phyloP scores from a whole-genome alignment of 2,797 vertebrate genomes.

The Cynopterus sphinx region DNA sequence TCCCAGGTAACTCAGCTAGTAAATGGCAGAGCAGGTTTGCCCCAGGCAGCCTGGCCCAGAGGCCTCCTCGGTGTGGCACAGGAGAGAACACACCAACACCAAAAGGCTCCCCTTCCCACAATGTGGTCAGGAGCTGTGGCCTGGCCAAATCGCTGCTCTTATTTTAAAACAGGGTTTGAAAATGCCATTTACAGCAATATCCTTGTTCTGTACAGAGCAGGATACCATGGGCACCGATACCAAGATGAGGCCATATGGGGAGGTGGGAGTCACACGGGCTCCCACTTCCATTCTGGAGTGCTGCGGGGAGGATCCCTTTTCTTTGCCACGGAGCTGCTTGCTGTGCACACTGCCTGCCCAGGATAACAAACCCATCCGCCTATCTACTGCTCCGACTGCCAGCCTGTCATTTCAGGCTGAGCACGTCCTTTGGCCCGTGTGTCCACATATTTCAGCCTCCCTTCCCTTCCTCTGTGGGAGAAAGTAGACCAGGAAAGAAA shows the following conservation, averaged over 20 bases:
- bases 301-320: background rate
- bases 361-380: background rate
- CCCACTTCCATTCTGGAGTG: background rate
- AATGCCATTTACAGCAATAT: background rate
- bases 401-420: conserved; percentile 31
- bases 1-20: background rate
- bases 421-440: background rate
- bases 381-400: background rate
- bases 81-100: background rate
- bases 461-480: background rate
- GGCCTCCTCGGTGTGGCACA: accelerated
- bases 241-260: background rate
- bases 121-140: background rate
- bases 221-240: background rate
- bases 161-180: background rate
- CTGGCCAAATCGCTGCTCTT: background rate
- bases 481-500: background rate
- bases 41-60: background rate
- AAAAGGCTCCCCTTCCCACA: accelerated
- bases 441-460: background rate
- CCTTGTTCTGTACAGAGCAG: background rate
- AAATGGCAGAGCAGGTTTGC: background rate
- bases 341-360: background rate
- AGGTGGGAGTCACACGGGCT: background rate
- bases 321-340: background rate